phyloP scores from a whole-genome alignment of 2,113 vertebrate species.

The Oncorhynchus keta region DNA sequence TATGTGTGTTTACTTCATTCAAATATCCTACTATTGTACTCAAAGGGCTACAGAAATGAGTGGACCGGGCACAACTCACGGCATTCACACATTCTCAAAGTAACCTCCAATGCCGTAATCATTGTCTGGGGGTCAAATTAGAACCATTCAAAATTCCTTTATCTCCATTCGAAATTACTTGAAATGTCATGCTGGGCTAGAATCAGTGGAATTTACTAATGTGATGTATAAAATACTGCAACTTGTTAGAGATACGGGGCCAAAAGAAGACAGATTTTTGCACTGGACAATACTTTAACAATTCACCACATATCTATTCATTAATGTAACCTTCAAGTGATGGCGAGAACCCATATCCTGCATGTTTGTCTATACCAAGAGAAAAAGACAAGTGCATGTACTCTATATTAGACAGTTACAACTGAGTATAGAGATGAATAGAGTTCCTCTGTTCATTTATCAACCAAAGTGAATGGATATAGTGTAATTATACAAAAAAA shows the following conservation, averaged over 20 bases:
- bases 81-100: background rate
- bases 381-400: slow-evolving; percentile 64
- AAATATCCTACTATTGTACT: too few species aligned
- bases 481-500: too few species aligned
- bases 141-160: too few species aligned
- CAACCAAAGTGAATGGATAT: background rate
- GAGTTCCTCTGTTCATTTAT: background rate
- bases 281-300: background rate
- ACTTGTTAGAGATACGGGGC: background rate
- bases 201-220: too few species aligned
- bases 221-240: background rate
- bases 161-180: too few species aligned
- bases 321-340: slow-evolving; percentile 86
- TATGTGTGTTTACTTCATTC: too few species aligned
- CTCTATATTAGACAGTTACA: slow-evolving; percentile 2
- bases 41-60: background rate
- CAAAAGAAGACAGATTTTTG: background rate
- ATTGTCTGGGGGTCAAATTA: background rate
- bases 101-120: background rate
- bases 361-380: slow-evolving; percentile 86
- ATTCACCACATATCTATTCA: slow-evolving; percentile 40
- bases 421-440: background rate
- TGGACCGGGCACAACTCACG: background rate
- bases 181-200: too few species aligned
- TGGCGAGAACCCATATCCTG: slow-evolving; percentile 63